These are phyloP conservation scores for Bombus waltoni DNA, from an alignment of 1,140 invertebrate genomes.

Conservation along the genomic window DNA sequence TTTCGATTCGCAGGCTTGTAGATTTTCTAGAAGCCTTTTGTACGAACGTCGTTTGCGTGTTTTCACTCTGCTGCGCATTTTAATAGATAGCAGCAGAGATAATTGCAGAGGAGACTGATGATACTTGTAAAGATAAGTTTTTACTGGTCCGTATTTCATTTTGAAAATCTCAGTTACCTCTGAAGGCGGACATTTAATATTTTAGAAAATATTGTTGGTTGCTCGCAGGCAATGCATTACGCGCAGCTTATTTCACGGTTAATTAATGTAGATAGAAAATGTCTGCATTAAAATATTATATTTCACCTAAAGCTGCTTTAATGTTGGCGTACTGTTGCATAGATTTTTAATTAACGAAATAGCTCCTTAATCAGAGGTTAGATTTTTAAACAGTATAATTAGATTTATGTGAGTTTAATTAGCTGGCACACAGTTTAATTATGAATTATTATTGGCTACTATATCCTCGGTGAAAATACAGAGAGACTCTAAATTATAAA, in stretches of 20 bases:
- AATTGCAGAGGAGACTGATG: neutral
- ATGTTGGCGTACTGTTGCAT: neutral
- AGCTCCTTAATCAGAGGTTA: no score
- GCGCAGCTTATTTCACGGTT: neutral
- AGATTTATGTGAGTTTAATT: no score
- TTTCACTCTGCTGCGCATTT: neutral
- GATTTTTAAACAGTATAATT: no score
- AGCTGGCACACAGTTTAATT: no score
- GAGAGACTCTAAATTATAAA: no score
- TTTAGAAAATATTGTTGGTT: neutral
- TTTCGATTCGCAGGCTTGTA: neutral
- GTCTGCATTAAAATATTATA: conserved; percentile 25
- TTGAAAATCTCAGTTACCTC: neutral
- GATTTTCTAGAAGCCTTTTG: neutral
- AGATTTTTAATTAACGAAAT: neutral
- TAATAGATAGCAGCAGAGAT: neutral
- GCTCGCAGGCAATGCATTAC: neutral
- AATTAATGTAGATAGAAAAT: conserved; percentile 30
- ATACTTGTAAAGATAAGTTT: conserved; percentile 6
- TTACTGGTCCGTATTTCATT: conserved; percentile 12
- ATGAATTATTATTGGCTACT: no score
- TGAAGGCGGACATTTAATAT: conserved; percentile 13
- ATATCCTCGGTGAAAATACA: no score
- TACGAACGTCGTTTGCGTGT: neutral
- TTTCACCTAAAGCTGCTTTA: neutral